phyloP scores from a whole-genome alignment of 2,113 vertebrate genomes.

The Proteles cristata region DNA sequence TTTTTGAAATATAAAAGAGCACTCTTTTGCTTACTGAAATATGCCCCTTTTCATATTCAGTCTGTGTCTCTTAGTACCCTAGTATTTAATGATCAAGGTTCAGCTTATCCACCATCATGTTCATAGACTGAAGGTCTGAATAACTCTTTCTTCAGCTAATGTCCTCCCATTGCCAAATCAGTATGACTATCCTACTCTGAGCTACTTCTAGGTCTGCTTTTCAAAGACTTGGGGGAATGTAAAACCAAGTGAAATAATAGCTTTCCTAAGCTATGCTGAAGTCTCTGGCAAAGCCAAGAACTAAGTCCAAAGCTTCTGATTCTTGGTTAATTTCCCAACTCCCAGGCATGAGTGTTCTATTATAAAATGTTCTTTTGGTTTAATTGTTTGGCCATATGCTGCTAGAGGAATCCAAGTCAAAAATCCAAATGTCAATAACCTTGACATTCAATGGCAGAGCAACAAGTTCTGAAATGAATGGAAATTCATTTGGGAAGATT shows the following conservation, averaged over 20 bases:
- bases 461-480: constrained; percentile 26
- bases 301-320: not conserved
- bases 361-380: not conserved
- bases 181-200: not conserved
- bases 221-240: not conserved
- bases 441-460: constrained; percentile 13
- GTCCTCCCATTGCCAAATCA: not conserved
- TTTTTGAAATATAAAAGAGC: constrained; percentile 4
- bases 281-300: not conserved
- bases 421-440: constrained; percentile 13
- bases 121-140: not conserved
- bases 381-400: constrained; percentile 25
- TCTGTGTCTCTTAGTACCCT: not conserved
- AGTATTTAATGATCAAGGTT: constrained; percentile 34
- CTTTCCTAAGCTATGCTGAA: not conserved
- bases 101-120: not conserved
- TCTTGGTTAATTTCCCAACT: constrained; percentile 29
- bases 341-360: not conserved
- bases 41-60: not conserved
- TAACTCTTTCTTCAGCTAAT: constrained; percentile 5
- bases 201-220: constrained; percentile 18
- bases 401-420: not conserved
- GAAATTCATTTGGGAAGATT: not conserved
- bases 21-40: constrained; percentile 30
- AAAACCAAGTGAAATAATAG: constrained; percentile 22